Conservation (phyloP, 2,888 invertebrate species). For the Cerastoderma edule region DNA sequence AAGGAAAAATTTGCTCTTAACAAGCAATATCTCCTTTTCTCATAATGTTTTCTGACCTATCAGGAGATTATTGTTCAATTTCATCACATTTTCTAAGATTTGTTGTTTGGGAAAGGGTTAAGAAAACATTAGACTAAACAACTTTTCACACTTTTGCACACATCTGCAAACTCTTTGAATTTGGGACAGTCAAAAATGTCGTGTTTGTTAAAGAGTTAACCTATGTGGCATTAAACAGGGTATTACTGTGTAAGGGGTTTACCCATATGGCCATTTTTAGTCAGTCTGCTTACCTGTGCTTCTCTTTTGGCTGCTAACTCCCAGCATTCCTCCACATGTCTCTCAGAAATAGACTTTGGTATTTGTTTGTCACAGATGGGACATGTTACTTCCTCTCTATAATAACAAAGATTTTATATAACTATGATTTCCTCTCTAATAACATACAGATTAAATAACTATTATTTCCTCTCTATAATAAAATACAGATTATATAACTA, state of each 20-base stretch:
- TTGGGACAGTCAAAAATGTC: neutral
- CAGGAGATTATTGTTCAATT: no score
- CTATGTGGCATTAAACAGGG: neutral
- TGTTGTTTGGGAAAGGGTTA: no score
- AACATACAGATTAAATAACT: neutral
- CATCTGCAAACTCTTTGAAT: neutral
- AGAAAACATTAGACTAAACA: neutral
- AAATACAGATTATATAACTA: neutral
- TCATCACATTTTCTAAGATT: no score
- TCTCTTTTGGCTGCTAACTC: neutral
- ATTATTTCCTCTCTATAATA: neutral
- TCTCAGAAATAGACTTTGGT: neutral
- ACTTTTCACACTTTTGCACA: neutral
- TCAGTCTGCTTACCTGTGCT: neutral
- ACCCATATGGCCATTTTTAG: neutral
- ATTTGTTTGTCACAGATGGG: constrained; percentile 13
- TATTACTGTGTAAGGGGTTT: neutral
- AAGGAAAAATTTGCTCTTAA: no score
- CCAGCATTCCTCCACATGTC: constrained; percentile 13
- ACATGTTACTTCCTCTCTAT: constrained; percentile 3
- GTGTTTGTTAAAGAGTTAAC: neutral
- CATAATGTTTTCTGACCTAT: no score
- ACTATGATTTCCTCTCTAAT: neutral
- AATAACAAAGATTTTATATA: neutral
- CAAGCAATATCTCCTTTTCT: no score